Evolutionary conservation across 2,113 vertebrate species (phyloP).

Genomic region (Herpetotheres cachinnans): DNA sequence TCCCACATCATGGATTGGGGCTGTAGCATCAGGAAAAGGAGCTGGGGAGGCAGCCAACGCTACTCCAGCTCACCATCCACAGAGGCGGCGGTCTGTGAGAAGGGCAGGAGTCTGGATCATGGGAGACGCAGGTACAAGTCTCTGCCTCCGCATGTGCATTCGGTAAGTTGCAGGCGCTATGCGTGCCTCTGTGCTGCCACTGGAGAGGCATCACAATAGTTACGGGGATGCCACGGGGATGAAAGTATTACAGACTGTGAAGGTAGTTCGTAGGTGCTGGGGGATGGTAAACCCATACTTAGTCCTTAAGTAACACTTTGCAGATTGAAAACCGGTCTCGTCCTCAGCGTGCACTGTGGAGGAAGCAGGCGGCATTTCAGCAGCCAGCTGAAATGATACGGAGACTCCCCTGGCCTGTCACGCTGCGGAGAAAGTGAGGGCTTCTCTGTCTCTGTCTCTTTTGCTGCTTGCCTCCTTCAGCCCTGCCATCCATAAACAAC

Average conservation of each 20-base stretch:
- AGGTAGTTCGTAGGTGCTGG: background rate
- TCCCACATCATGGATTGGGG: fast-evolving
- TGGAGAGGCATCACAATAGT: background rate
- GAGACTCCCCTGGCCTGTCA: background rate
- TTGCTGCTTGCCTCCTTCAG: background rate
- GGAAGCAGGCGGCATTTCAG: background rate
- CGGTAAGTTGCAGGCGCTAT: background rate
- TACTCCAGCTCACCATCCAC: fast-evolving
- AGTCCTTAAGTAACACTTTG: background rate
- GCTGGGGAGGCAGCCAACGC: background rate
- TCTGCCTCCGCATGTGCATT: fast-evolving
- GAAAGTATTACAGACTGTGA: background rate
- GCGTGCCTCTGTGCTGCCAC: background rate
- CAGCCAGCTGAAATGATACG: fast-evolving
- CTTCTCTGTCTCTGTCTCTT: background rate
- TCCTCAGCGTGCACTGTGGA: fast-evolving
- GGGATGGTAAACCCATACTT: background rate
- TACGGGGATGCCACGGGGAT: background rate
- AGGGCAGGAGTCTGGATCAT: background rate
- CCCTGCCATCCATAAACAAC: background rate
- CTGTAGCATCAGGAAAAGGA: background rate
- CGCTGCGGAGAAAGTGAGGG: background rate
- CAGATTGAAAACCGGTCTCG: background rate
- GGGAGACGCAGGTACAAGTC: background rate
- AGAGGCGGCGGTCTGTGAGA: background rate